A percentile compares a stretch with the other conserved stretches of the same genome.
phyloP scores from a whole-genome alignment of 1,140 invertebrate genomes.

The Ceratina australensis region DNA sequence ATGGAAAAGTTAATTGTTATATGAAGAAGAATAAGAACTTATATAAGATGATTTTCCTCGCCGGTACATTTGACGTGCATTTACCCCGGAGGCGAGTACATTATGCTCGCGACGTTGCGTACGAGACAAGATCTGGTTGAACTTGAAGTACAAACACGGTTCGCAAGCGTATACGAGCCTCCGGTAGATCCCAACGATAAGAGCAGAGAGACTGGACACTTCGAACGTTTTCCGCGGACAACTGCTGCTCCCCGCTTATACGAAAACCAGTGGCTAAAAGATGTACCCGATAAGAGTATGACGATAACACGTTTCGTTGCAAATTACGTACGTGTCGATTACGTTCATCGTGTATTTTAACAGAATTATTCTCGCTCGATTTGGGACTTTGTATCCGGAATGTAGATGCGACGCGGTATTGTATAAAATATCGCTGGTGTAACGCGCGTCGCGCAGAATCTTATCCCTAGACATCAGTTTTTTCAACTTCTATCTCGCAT shows the following conservation, averaged over 20 bases:
- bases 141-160: slow-evolving; percentile 23
- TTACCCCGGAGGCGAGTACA: slow-evolving; percentile 1
- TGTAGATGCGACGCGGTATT: no score
- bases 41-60: neutral
- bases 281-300: slow-evolving; percentile 27
- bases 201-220: slow-evolving; percentile 6
- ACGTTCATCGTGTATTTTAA: no score
- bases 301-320: slow-evolving; percentile 22
- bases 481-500: no score
- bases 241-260: slow-evolving; percentile 11
- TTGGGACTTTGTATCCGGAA: no score
- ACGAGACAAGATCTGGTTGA: slow-evolving; percentile 41
- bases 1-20: no score
- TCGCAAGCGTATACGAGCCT: slow-evolving; percentile 1
- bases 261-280: slow-evolving; percentile 11
- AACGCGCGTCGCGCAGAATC: no score
- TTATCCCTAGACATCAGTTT: no score
- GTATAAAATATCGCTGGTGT: no score
- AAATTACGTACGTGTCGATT: no score
- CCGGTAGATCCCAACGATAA: slow-evolving; percentile 18
- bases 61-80: neutral
- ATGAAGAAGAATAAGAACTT: no score
- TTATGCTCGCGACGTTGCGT: slow-evolving; percentile 31
- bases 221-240: slow-evolving; percentile 24
- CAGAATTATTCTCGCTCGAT: no score